These are phyloP conservation scores for Peromyscus polionotus DNA, from an alignment of 2,113 vertebrate genomes.

Conservation along the genomic window DNA sequence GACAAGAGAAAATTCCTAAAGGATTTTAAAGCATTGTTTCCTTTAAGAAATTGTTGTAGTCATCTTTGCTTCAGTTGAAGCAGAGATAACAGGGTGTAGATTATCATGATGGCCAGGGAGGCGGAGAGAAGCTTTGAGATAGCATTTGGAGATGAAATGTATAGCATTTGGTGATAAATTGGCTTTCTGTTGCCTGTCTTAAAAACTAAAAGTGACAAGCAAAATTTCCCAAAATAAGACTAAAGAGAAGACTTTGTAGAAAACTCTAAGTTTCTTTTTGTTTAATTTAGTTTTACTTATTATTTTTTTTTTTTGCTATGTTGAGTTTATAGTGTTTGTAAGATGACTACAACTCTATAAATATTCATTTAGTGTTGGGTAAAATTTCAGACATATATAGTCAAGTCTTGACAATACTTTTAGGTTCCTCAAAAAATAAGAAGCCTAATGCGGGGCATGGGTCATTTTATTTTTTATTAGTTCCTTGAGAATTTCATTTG, in stretches of 20 bases:
- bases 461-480: neutral
- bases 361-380: conserved; percentile 43
- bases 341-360: conserved; percentile 3
- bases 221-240: conserved; percentile 28
- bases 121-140: neutral
- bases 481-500: neutral
- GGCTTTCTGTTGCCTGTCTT: conserved; percentile 9
- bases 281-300: no score
- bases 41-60: neutral
- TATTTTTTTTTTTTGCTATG: neutral
- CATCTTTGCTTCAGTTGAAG: neutral
- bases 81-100: neutral
- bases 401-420: conserved; percentile 12
- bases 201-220: neutral
- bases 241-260: neutral
- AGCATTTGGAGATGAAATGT: neutral
- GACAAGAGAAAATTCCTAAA: neutral
- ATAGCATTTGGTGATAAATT: neutral
- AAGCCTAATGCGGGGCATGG: neutral
- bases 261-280: neutral
- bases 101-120: neutral
- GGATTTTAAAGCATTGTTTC: neutral
- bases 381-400: neutral
- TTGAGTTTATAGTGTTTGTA: conserved; percentile 10
- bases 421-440: neutral